These are phyloP conservation scores for Hyles vespertilio DNA, from an alignment of 1,140 invertebrate genomes.

Conservation along the genomic window DNA sequence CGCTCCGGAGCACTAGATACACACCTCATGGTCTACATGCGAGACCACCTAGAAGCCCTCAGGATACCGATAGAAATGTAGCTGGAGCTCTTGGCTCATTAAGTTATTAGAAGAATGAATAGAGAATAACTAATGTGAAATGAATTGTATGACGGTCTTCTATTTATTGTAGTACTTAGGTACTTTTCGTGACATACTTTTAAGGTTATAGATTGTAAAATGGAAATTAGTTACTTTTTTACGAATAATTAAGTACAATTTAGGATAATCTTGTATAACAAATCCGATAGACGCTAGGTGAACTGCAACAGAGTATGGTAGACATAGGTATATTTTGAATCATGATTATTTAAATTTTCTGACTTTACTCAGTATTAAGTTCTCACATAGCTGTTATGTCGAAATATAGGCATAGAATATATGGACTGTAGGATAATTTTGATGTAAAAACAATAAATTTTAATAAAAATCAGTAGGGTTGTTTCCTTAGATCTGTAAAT, in stretches of 20 bases:
- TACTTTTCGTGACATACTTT: conserved; percentile 67
- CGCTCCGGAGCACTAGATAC: conserved; percentile 73
- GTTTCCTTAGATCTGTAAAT: conserved; percentile 65
- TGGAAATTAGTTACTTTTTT: conserved; percentile 50
- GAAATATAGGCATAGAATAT: conserved; percentile 47
- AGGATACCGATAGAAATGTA: conserved; percentile 65
- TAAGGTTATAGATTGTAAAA: conserved; percentile 63
- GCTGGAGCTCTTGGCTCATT: conserved; percentile 47
- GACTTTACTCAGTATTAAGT: conserved; percentile 68
- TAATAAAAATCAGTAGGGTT: conserved; percentile 57
- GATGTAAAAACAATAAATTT: conserved; percentile 60
- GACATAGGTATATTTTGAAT: conserved; percentile 49
- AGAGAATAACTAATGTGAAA: conserved; percentile 65
- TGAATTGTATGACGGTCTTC: conserved; percentile 68
- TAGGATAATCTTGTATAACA: conserved; percentile 65
- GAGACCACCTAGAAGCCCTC: conserved; percentile 71
- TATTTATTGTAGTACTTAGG: conserved; percentile 74
- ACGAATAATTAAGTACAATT: conserved; percentile 65
- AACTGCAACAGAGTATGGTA: conserved; percentile 39
- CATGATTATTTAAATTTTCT: conserved; percentile 50
- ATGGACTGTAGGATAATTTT: conserved; percentile 53
- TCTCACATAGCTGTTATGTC: conserved; percentile 62
- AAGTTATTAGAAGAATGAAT: conserved; percentile 54
- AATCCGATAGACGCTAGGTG: conserved; percentile 54
- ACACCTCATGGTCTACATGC: conserved; percentile 63